Percentiles rank a stretch among this genome's conserved stretches.
Conservation (phyloP, 1,140 invertebrate genomes). For the Tetramorium parvispinum region DNA sequence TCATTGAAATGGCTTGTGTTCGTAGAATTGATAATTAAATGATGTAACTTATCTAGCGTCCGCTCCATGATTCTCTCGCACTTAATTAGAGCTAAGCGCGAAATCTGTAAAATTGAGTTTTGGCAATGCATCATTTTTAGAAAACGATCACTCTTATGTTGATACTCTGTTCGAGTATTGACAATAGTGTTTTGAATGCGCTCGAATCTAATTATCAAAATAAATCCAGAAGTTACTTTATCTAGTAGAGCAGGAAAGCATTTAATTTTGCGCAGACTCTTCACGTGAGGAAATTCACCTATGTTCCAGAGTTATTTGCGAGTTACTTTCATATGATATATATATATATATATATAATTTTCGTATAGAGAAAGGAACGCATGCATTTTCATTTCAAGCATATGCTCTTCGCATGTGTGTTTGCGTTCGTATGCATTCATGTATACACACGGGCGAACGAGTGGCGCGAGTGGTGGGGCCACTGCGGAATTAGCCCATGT, state of each 20-base stretch:
- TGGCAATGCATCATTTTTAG: not conserved
- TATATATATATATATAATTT: not conserved
- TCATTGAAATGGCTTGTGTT: slow-evolving; percentile 27
- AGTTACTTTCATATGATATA: not conserved
- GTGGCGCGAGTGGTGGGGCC: slow-evolving; percentile 57
- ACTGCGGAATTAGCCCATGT: slow-evolving; percentile 79
- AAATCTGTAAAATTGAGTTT: not conserved
- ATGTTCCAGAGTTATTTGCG: not conserved
- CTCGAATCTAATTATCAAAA: not conserved
- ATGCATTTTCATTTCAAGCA: not conserved
- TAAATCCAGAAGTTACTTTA: not conserved
- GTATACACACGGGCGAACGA: not conserved
- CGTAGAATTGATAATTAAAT: slow-evolving; percentile 50
- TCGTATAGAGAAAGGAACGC: not conserved
- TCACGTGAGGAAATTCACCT: not conserved
- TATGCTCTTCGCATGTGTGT: not conserved
- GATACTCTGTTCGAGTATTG: not conserved
- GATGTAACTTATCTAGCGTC: slow-evolving; percentile 4
- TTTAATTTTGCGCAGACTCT: not conserved
- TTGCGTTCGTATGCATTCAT: not conserved
- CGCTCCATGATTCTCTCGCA: not conserved
- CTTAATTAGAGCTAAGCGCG: not conserved
- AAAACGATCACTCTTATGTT: not conserved
- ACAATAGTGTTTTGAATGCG: not conserved
- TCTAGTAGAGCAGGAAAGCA: not conserved